These are phyloP conservation scores for Oriolus oriolus DNA, from an alignment of 2,113 vertebrate species.

Conservation along the genomic window DNA sequence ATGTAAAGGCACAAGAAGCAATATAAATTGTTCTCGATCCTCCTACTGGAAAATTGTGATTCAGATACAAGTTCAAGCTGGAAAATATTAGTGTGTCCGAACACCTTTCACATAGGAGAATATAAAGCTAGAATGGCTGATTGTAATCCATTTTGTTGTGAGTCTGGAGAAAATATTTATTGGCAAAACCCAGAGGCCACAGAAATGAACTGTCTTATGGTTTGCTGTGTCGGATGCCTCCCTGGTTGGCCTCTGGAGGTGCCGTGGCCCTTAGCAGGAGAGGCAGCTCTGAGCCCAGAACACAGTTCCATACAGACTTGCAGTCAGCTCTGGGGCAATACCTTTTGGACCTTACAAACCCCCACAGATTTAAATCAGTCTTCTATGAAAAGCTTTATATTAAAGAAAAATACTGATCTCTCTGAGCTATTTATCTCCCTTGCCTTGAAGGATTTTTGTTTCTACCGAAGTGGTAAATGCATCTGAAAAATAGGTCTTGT, in stretches of 20 bases:
- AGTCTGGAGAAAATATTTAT: neutral
- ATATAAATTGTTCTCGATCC: neutral
- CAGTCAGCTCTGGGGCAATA: neutral
- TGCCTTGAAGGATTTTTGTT: neutral
- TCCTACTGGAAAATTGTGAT: neutral
- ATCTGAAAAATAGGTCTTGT: fast-evolving
- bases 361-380: fast-evolving
- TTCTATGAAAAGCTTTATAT: neutral
- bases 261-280: neutral
- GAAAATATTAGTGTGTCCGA: neutral
- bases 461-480: neutral
- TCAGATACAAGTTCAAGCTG: neutral
- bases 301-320: neutral
- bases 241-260: neutral
- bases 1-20: neutral
- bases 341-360: neutral
- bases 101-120: neutral
- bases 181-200: neutral
- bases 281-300: neutral
- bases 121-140: neutral
- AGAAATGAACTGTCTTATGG: neutral
- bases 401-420: neutral
- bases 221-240: neutral
- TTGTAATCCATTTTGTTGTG: neutral
- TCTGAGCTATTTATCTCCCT: neutral